Percentiles rank a stretch among this genome's conserved stretches.
Conservation (phyloP, 2,797 vertebrate genomes). For the Otolemur crassicaudatus region DNA sequence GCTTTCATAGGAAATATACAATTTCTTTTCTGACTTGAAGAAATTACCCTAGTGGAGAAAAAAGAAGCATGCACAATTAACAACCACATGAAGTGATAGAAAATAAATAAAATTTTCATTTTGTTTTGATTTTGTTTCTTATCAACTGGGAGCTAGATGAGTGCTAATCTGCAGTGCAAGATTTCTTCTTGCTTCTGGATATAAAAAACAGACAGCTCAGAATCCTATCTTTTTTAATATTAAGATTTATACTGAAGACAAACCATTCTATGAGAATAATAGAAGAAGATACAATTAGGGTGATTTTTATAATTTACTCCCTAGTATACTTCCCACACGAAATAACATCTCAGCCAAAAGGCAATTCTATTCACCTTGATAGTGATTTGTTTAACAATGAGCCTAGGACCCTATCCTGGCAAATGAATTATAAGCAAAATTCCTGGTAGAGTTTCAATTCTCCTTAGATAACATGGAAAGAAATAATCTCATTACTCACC, state of each 20-base stretch:
- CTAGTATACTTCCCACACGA: background rate
- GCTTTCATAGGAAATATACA: background rate
- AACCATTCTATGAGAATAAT: background rate
- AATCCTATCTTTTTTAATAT: background rate
- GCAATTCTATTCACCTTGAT: background rate
- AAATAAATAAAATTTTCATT: background rate
- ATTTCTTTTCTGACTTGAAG: background rate
- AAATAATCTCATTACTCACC: background rate
- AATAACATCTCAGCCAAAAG: background rate
- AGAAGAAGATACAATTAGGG: background rate
- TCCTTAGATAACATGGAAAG: background rate
- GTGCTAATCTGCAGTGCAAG: background rate
- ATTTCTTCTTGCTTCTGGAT: background rate
- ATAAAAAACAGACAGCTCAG: background rate
- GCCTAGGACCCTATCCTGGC: background rate
- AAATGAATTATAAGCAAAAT: background rate
- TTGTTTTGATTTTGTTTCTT: background rate
- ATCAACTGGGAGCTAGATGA: background rate
- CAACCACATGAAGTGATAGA: background rate
- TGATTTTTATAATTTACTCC: background rate
- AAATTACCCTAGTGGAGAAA: background rate
- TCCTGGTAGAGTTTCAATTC: background rate
- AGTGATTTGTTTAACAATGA: background rate
- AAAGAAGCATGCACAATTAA: background rate
- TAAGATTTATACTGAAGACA: background rate